Evolutionary conservation across 2,113 vertebrate genomes (phyloP).

Genomic region (Pterocles orientalis): DNA sequence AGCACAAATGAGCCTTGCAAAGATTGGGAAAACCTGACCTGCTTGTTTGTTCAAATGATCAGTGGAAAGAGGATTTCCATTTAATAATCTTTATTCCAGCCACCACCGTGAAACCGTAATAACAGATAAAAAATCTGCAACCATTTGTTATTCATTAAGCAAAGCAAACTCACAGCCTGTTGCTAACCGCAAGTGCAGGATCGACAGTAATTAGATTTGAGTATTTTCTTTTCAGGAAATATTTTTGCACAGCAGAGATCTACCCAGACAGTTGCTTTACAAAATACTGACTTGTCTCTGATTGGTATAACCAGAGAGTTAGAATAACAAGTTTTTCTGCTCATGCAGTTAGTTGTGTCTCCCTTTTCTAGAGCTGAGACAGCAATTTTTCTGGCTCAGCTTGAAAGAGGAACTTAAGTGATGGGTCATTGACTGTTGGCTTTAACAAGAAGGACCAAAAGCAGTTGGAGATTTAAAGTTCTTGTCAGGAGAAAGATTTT

Average conservation of each 20-base stretch:
- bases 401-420: background rate
- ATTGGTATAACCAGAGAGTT: background rate
- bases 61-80: background rate
- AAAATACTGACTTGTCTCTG: background rate
- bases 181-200: background rate
- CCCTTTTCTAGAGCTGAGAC: background rate
- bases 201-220: background rate
- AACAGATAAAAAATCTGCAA: background rate
- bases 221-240: background rate
- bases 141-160: background rate
- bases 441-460: background rate
- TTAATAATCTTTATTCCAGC: background rate
- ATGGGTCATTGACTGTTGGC: background rate
- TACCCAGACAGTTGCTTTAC: background rate
- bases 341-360: background rate
- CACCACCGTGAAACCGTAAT: background rate
- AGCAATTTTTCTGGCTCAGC: background rate
- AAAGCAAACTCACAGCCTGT: background rate
- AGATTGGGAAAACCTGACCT: background rate
- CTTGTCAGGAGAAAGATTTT: background rate
- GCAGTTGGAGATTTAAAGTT: background rate
- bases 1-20: background rate
- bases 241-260: background rate
- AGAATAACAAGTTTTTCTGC: background rate
- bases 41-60: background rate